Evolutionary conservation across 2,113 vertebrate genomes (phyloP).

Genomic region (Psettodes erumei): DNA sequence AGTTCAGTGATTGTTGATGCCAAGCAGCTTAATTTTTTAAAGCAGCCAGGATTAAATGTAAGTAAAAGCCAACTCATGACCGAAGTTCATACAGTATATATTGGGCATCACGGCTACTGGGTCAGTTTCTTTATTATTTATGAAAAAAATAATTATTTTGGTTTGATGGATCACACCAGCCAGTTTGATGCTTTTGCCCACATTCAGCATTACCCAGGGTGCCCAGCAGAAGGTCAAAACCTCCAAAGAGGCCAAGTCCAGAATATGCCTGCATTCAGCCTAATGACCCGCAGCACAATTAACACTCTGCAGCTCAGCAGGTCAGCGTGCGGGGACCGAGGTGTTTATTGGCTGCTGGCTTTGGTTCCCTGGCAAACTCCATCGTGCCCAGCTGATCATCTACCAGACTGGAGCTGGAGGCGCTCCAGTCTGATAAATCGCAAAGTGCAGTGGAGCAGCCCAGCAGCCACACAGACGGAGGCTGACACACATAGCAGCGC

Average conservation of each 20-base stretch:
- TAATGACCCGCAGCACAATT: conserved; percentile 78
- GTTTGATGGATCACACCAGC: conserved; percentile 37
- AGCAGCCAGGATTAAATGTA: background rate
- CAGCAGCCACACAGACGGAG: conserved; percentile 48
- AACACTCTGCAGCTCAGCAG: conserved; percentile 72
- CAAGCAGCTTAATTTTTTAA: background rate
- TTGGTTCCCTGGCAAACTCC: conserved; percentile 37
- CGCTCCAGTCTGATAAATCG: conserved; percentile 72
- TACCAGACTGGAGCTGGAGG: conserved; percentile 74
- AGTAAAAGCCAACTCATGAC: background rate
- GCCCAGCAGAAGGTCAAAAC: conserved; percentile 63
- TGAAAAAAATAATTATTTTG: conserved; percentile 54
- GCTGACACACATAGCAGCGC: conserved; percentile 64
- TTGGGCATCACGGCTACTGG: conserved; percentile 52
- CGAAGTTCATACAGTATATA: background rate
- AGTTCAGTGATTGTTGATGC: background rate
- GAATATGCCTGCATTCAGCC: conserved; percentile 65
- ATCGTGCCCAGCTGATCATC: conserved; percentile 68
- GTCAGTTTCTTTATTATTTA: conserved; percentile 62
- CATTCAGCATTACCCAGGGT: conserved; percentile 50
- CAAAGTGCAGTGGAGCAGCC: conserved; percentile 44
- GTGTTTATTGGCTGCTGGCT: conserved; percentile 75
- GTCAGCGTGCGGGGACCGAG: conserved; percentile 45
- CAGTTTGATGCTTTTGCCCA: conserved; percentile 49
- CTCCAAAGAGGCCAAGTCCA: conserved; percentile 53